Evolutionary conservation across 2,113 vertebrate genomes (phyloP).

Genomic region (Pyxicephalus adspersus): DNA sequence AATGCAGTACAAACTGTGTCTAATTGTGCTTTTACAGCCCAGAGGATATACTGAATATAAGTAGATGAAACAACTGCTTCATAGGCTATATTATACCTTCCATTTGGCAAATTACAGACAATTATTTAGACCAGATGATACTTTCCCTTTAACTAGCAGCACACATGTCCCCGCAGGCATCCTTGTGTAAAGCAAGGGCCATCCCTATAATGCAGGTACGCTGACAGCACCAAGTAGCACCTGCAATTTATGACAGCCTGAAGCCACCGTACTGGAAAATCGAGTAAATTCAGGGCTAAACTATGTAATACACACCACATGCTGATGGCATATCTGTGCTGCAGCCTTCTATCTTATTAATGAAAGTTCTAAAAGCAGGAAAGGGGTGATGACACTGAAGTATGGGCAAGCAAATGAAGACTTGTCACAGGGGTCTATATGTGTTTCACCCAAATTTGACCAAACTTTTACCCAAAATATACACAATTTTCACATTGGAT

Average conservation of each 20-base stretch:
- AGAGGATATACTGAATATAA: neutral
- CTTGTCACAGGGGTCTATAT: too few species aligned
- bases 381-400: too few species aligned
- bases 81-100: neutral
- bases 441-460: too few species aligned
- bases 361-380: neutral
- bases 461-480: too few species aligned
- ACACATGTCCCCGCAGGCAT: slow-evolving; percentile 2
- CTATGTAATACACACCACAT: neutral
- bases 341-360: neutral
- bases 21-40: neutral
- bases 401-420: too few species aligned
- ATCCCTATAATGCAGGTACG: slow-evolving; percentile 4
- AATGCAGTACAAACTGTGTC: too few species aligned
- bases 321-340: neutral
- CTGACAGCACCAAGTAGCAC: neutral
- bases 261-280: neutral
- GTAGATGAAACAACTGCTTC: neutral
- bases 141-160: slow-evolving; percentile 4
- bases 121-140: neutral
- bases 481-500: too few species aligned
- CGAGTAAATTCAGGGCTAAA: neutral
- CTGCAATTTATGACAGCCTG: slow-evolving; percentile 29
- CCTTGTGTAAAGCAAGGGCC: neutral
- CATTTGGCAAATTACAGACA: neutral